These are phyloP conservation scores for Leucopsar rothschildi DNA, from an alignment of 2,113 vertebrate species.

Conservation along the genomic window DNA sequence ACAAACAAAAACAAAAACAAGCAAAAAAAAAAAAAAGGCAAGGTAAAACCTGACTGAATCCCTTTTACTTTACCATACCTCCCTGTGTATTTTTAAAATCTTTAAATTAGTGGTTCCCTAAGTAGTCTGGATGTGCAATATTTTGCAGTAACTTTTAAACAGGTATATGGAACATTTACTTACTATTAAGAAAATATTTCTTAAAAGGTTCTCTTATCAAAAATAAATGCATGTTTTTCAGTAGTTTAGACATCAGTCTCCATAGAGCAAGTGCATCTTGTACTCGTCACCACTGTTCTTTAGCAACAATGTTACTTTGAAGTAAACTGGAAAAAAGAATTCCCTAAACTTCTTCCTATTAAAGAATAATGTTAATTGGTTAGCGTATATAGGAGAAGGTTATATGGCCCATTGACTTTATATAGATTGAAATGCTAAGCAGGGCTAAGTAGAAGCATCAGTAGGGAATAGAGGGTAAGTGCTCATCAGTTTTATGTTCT, in stretches of 20 bases:
- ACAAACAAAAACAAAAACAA: too few relatives aligned
- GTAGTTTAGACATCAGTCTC: not conserved
- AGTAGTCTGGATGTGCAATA: not conserved
- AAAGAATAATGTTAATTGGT: constrained; percentile 70
- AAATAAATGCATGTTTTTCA: not conserved
- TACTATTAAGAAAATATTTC: not conserved
- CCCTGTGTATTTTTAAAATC: not conserved
- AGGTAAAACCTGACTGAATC: not conserved
- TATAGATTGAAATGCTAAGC: constrained; percentile 76
- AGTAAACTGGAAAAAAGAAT: constrained; percentile 43
- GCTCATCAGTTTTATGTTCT: constrained; percentile 67
- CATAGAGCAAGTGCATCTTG: not conserved
- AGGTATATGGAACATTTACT: not conserved
- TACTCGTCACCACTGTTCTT: not conserved
- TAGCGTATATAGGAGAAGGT: constrained; percentile 63
- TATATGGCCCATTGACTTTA: constrained; percentile 73
- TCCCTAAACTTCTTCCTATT: constrained; percentile 65
- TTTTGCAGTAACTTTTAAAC: not conserved
- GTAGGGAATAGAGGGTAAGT: constrained; percentile 63
- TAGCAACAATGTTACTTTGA: constrained; percentile 31
- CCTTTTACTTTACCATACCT: not conserved
- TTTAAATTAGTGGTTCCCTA: not conserved
- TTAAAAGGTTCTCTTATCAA: not conserved
- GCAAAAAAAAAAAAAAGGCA: not conserved
- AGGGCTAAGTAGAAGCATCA: constrained; percentile 65